Conservation (phyloP, 2,888 invertebrate species). For the Itoplectis maculator region DNA sequence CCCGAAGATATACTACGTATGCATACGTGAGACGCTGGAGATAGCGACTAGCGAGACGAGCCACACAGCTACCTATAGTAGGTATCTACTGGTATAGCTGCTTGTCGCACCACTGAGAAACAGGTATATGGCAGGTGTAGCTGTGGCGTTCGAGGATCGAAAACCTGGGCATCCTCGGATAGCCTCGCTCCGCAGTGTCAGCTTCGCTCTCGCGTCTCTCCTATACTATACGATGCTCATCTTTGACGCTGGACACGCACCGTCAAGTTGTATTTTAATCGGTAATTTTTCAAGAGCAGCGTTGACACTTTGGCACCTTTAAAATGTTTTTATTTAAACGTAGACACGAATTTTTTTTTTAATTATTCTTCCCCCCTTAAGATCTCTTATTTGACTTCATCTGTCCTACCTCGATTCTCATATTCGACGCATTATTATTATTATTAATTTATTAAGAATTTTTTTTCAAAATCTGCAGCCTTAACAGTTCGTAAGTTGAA, state of each 20-base stretch:
- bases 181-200: constrained; percentile 21
- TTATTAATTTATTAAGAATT: no score
- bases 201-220: constrained; percentile 2
- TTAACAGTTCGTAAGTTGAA: no score
- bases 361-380: no score
- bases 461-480: no score
- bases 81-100: neutral
- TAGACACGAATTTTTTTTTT: no score
- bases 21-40: constrained; percentile 23
- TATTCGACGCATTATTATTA: no score
- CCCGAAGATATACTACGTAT: constrained; percentile 33
- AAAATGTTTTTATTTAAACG: no score
- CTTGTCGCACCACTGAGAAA: constrained; percentile 14
- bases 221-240: constrained; percentile 20
- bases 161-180: constrained; percentile 8
- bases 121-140: constrained; percentile 15
- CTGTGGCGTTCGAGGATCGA: constrained; percentile 3
- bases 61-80: neutral
- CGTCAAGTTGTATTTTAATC: no score
- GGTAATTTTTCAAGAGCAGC: no score
- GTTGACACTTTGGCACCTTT: no score
- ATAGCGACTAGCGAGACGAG: constrained; percentile 6
- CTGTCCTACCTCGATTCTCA: no score
- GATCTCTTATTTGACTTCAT: no score
- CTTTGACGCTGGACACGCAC: neutral